A percentile compares a stretch with the other conserved stretches of the same genome.
Evolutionary conservation across 2,888 invertebrate genomes (phyloP).

Genomic region (Sinopyrophorus schimmeli): DNA sequence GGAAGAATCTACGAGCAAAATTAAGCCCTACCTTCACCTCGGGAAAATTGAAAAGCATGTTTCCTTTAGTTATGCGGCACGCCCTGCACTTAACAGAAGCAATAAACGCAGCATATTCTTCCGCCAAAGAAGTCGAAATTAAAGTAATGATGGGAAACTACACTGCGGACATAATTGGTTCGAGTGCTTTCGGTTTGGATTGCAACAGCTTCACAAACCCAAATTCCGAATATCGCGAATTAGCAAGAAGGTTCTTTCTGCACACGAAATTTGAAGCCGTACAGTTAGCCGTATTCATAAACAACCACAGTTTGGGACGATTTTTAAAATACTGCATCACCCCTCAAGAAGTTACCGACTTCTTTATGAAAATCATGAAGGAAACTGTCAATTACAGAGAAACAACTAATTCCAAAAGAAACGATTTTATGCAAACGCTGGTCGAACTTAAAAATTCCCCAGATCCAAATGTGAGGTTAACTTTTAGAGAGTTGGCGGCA

Average conservation of each 20-base stretch:
- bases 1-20: conserved; percentile 64
- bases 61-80: conserved; percentile 58
- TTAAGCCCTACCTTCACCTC: conserved; percentile 67
- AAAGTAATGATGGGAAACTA: conserved; percentile 59
- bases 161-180: conserved; percentile 62
- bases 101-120: conserved; percentile 6
- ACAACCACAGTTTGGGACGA: conserved; percentile 33
- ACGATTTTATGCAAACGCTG: conserved; percentile 61
- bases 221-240: conserved; percentile 55
- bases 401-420: conserved; percentile 53
- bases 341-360: conserved; percentile 44
- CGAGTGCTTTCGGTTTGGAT: conserved; percentile 64
- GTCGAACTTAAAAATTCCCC: conserved; percentile 51
- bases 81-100: conserved; percentile 1
- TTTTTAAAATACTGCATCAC: conserved; percentile 36
- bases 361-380: conserved; percentile 54
- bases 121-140: conserved; percentile 24
- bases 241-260: conserved; percentile 31
- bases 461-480: conserved; percentile 29
- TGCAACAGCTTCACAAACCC: conserved; percentile 61
- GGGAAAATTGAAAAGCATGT: conserved; percentile 67
- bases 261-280: conserved; percentile 16
- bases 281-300: conserved; percentile 15
- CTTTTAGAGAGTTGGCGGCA: conserved; percentile 32
- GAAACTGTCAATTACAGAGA: conserved; percentile 56